Evolutionary conservation across 2,113 vertebrate species (phyloP), one percentile per base, ranked within the genome.

Genomic region (Mormyrus iriodes): DNA sequence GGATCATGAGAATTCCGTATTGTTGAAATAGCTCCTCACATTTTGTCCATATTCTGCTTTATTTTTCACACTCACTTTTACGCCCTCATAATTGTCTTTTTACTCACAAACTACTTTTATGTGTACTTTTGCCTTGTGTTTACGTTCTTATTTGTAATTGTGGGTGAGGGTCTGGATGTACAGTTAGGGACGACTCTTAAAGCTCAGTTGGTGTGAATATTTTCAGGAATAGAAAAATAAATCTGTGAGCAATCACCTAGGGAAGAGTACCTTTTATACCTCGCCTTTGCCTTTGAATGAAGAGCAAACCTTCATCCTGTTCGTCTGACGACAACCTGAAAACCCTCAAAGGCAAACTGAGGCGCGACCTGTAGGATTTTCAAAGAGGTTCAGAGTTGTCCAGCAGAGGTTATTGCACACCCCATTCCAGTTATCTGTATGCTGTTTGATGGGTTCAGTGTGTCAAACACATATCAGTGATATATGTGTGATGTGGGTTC

Each of bases 331-430:
- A 39, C 73, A 17, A 76, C 12, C 35, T 76, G 73, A 39, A 12
- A n/a, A 76, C 73, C 4, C 4, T 76, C 73, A 76, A 42, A 15
- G 15, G 19, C 35, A 19, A 76, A 76, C 73, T 39, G 73, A 42
- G 73, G 31, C 6, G 1, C 35, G 7, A 79, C 65, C 6, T 91
- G 88, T 92, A 90, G 90, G 90, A 91, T 92, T 93, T 86, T 79
- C 24, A 31, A n/a, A n/a, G n/a, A n/a, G 73, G 55, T 90, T 88
- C 87, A 89, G 89, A 89, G 89, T 94, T 94, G 94, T 94, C 94
- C 94, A 95, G 92, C 91, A 93, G 93, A 94, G 91, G 90, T 88
- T 58, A 24, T 51, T 10, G 27, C 65, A 58, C 90, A 90, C 90
- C 84, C 61, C 4, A 51, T n/a, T 24, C 24, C n/a, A 27, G 55